phyloP scores from a whole-genome alignment of 2,797 vertebrate genomes.

The Pygocentrus nattereri region DNA sequence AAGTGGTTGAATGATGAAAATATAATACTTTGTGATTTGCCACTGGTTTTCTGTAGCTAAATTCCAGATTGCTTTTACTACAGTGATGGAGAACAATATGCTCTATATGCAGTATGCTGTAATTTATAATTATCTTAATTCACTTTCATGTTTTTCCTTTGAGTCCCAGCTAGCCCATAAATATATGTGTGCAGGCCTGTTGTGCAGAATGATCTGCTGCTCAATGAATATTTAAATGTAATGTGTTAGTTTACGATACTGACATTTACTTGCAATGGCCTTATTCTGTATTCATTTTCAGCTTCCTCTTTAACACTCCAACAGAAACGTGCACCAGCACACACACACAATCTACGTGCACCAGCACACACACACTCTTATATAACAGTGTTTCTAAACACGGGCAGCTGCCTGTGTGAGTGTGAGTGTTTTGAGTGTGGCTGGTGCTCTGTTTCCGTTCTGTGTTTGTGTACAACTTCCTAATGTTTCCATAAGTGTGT shows the following conservation, averaged over 20 bases:
- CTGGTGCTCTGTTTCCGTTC: slow-evolving; percentile 19
- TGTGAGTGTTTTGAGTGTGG: slow-evolving; percentile 13
- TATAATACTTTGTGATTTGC: too few species aligned
- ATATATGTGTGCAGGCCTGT: not conserved
- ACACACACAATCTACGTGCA: slow-evolving; percentile 10
- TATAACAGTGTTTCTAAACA: slow-evolving; percentile 25
- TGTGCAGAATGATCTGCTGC: not conserved
- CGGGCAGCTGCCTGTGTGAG: slow-evolving; percentile 8
- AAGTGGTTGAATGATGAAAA: too few species aligned
- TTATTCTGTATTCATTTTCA: slow-evolving; percentile 10
- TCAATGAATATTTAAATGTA: not conserved
- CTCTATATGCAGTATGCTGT: too few species aligned
- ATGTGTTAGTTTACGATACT: slow-evolving; percentile 32
- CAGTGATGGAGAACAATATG: too few species aligned
- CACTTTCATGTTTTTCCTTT: too few species aligned
- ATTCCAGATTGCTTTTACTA: too few species aligned
- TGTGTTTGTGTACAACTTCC: slow-evolving; percentile 35
- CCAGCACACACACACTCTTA: slow-evolving; percentile 16
- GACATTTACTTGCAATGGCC: slow-evolving; percentile 31
- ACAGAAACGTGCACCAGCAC: slow-evolving; percentile 3
- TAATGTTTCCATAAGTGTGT: slow-evolving; percentile 2
- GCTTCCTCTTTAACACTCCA: slow-evolving; percentile 7
- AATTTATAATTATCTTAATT: too few species aligned
- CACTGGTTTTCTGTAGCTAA: too few species aligned
- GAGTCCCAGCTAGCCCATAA: too few species aligned